Evolutionary conservation across 2,797 vertebrate genomes (phyloP).

Genomic region (Poeciliopsis gracilis): DNA sequence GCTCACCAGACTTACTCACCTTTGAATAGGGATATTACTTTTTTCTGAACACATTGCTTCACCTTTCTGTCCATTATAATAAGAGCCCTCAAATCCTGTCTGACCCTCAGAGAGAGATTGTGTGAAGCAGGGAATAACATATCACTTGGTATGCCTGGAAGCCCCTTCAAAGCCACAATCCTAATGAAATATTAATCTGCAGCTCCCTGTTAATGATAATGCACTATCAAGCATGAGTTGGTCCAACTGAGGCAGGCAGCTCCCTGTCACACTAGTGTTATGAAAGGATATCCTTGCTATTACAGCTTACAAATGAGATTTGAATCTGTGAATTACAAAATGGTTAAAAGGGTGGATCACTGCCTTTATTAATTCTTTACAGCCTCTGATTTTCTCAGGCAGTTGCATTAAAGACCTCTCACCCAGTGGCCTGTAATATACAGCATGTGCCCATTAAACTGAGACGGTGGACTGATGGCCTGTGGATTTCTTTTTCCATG

Average conservation of each 20-base stretch:
- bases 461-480: slow-evolving; percentile 20
- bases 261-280: slow-evolving; percentile 66
- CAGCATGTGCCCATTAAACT: slow-evolving; percentile 52
- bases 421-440: slow-evolving; percentile 44
- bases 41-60: slow-evolving; percentile 63
- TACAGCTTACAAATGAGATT: slow-evolving; percentile 77
- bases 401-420: slow-evolving; percentile 61
- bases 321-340: slow-evolving; percentile 74
- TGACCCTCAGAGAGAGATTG: slow-evolving; percentile 57
- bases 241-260: slow-evolving; percentile 62
- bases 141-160: slow-evolving; percentile 69
- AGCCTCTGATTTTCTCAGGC: slow-evolving; percentile 64
- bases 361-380: slow-evolving; percentile 72
- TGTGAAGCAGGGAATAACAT: slow-evolving; percentile 73
- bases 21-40: slow-evolving; percentile 68
- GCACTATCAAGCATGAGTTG: slow-evolving; percentile 75
- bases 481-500: slow-evolving; percentile 17
- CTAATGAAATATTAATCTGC: slow-evolving; percentile 83
- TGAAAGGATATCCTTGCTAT: slow-evolving; percentile 70
- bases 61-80: slow-evolving; percentile 74
- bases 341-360: slow-evolving; percentile 64
- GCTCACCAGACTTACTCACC: slow-evolving; percentile 59
- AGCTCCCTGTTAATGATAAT: slow-evolving; percentile 79
- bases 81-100: slow-evolving; percentile 63
- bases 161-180: slow-evolving; percentile 66